Evolutionary conservation across 2,888 invertebrate species (phyloP).

Genomic region (Stenotaenia linearis): DNA sequence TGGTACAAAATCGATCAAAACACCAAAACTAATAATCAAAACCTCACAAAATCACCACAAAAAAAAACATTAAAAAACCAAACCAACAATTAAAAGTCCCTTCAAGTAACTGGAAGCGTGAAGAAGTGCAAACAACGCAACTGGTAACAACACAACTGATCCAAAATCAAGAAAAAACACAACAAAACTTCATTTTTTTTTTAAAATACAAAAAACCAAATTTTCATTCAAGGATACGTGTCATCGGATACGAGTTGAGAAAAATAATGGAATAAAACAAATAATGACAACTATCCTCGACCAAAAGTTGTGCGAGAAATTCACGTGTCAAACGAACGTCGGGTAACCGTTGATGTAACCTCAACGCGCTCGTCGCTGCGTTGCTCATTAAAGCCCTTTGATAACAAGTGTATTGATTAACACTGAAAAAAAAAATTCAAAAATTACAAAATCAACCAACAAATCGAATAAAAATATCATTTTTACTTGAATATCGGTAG

Average conservation of each 20-base stretch:
- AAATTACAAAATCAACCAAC: slow-evolving; percentile 29
- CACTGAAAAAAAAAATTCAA: slow-evolving; percentile 47
- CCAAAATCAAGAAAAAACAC: background rate
- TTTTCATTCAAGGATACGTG: slow-evolving; percentile 58
- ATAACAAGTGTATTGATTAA: slow-evolving; percentile 72
- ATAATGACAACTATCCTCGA: slow-evolving; percentile 90
- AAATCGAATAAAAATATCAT: background rate
- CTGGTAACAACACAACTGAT: slow-evolving; percentile 81
- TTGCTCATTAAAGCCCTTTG: slow-evolving; percentile 86
- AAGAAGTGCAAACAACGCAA: slow-evolving; percentile 83
- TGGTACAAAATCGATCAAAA: too few species aligned
- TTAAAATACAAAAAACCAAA: background rate
- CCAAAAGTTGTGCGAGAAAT: slow-evolving; percentile 70
- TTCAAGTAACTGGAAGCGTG: slow-evolving; percentile 90
- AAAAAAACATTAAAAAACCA: too few species aligned
- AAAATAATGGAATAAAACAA: slow-evolving; percentile 92
- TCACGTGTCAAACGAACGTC: slow-evolving; percentile 72
- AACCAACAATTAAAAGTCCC: slow-evolving; percentile 85
- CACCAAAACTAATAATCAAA: too few species aligned
- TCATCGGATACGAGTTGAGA: slow-evolving; percentile 78
- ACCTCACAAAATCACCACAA: too few species aligned
- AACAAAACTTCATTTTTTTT: too few species aligned
- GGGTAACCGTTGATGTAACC: slow-evolving; percentile 90
- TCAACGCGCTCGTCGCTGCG: slow-evolving; percentile 89
- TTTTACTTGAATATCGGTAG: slow-evolving; percentile 79